Evolutionary conservation across 2,113 vertebrate genomes (phyloP), one percentile per base, ranked within the genome.

Genomic region (Sinocyclocheilus grahami): DNA sequence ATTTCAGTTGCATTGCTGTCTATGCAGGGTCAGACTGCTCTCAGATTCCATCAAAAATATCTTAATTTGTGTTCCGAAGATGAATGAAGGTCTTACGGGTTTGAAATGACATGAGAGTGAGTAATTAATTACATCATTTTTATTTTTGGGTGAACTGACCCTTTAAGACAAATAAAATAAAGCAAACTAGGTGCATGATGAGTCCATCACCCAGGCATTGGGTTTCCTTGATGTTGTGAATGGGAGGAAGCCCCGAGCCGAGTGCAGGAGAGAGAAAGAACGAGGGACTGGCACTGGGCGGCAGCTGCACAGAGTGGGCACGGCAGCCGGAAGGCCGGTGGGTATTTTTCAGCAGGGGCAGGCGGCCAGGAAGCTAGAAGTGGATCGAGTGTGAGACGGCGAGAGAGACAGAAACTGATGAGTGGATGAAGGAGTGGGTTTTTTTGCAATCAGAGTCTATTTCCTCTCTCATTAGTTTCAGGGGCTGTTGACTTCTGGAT

Each of bases 391-490:
- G 82, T 67, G 87, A 87, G 63, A 63, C 24, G 20, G 67, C 67
- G 53, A 84, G 78, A 78, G 67, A 82, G 71, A 82, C 46, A 42
- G 55, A 79, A 62, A 79, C 53, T 60, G 85, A 87, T 27, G 72
- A 30, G 58, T 30, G 27, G 62, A 76, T 53, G 74, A 85, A 39
- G 33, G 72, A 60, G 72, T 69, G 37, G 48, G 48, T 11, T 37
- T 67, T 80, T 78, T 87, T 84, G 80, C 82, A 79, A 84, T 87
- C 67, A 51, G 30, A 79, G 69, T 87, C 81, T 87, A 80, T 83
- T 87, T 86, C 48, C 53, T 82, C 85, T 83, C 71, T 87, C 69
- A 58, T 86, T 88, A 88, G 89, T 85, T 63, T 90, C 82, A 46
- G 22, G 76, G 67, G 86, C 85, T 89, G 82, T 88, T 87, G 77